A percentile compares a stretch with the other conserved stretches of the same genome.
Conservation (phyloP, 2,797 vertebrate species). For the Pipistrellus pygmaeus region DNA sequence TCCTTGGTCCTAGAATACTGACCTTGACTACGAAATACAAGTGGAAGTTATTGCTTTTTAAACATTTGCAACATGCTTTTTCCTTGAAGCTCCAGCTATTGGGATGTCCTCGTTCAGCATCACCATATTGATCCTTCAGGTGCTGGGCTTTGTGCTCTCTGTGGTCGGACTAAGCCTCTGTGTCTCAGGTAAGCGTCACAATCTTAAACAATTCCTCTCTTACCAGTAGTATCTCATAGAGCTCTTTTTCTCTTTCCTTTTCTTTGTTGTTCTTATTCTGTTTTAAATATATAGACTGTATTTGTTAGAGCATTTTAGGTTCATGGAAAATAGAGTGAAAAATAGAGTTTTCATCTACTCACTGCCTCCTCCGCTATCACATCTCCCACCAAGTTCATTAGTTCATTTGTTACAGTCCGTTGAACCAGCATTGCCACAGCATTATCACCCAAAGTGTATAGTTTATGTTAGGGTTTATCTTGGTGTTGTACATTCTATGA, state of each 20-base stretch:
- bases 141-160: slow-evolving; percentile 85
- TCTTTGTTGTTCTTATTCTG: neutral
- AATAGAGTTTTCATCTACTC: neutral
- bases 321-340: neutral
- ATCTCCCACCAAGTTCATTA: neutral
- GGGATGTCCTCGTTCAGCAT: slow-evolving; percentile 76
- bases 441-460: neutral
- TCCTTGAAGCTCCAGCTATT: slow-evolving; percentile 76
- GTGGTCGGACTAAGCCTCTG: slow-evolving; percentile 86
- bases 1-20: neutral
- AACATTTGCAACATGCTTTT: neutral
- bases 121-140: slow-evolving; percentile 83
- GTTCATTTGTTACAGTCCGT: neutral
- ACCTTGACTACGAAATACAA: neutral
- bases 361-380: neutral
- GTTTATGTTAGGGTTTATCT: neutral
- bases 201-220: neutral
- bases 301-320: neutral
- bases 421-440: neutral
- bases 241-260: neutral
- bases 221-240: neutral
- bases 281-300: neutral
- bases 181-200: slow-evolving; percentile 83
- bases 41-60: neutral
- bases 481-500: neutral